Evolutionary conservation across 2,113 vertebrate genomes (phyloP).

Genomic region (Sorex araneus): DNA sequence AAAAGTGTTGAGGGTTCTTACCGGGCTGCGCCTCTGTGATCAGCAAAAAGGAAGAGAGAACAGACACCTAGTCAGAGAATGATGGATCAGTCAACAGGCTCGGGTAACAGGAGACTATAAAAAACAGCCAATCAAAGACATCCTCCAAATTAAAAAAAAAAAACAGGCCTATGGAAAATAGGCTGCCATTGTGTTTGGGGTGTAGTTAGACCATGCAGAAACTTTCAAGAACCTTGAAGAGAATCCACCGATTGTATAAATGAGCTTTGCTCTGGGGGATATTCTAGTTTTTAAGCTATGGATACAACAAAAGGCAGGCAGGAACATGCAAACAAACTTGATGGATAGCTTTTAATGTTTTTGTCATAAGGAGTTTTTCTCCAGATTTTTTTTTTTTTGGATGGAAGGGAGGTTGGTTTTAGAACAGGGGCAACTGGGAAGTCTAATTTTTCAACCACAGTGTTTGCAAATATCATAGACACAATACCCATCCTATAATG

Average conservation of each 20-base stretch:
- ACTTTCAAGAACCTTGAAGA: background rate
- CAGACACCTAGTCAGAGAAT: slow-evolving; percentile 99
- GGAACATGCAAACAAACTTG: background rate
- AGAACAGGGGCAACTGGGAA: background rate
- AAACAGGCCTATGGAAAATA: background rate
- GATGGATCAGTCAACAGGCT: slow-evolving; percentile 93
- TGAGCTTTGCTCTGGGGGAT: background rate
- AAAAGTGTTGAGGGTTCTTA: slow-evolving; percentile 89
- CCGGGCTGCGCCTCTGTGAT: slow-evolving; percentile 99
- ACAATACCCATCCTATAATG: background rate
- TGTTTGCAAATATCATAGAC: background rate
- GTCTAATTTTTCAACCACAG: too few species aligned
- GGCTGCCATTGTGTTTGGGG: background rate
- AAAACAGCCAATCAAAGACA: slow-evolving; percentile 29
- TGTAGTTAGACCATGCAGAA: background rate
- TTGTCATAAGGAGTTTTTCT: slow-evolving; percentile 9
- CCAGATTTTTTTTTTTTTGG: background rate
- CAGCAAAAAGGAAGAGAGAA: slow-evolving; percentile 99
- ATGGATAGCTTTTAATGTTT: background rate
- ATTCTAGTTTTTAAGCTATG: background rate
- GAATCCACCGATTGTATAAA: background rate
- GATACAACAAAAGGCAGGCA: background rate
- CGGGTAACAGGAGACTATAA: slow-evolving; percentile 68
- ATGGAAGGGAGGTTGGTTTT: background rate
- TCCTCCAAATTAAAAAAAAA: background rate